Base-by-base conservation (phyloP, 2,888 invertebrate species). In the Drosophila suboccidentalis region DNA sequence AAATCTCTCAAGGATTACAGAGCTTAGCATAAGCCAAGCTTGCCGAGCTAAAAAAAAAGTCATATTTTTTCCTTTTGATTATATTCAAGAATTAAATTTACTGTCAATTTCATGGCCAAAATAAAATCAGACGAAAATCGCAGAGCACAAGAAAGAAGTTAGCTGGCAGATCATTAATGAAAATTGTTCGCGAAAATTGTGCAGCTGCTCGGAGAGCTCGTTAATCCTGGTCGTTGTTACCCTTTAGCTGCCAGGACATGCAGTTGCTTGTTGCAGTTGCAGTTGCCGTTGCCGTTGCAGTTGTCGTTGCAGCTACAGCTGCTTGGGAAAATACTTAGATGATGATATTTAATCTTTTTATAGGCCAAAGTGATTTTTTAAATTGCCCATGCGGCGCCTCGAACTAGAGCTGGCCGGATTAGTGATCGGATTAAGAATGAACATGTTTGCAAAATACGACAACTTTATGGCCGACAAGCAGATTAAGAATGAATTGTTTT, bases 401-500 rank as follows among this genome's bases (percentile, higher is more conserved):
- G 39, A 13, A 38, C 19, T 19, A 34, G 11, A n/a, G 47, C 54
- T 55, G 47, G 55, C 29, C 64, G 86, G 89, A 86, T 88, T 88
- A 87, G 71, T 58, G 55, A 72, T 58, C 71, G 83, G 87, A 90
- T 87, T 87, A 79, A 90, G 81, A 82, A 86, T 88, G 88, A 78
- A 83, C 62, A 68, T 89, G 84, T 85, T 89, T 84, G 84, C 87
- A 89, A 85, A 85, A 77, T 89, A 87, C 29, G 51, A 44, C 17
- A 53, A 55, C 32, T 87, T 89, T 86, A 89, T 74, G 67, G 38
- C 39, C 41, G 46, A 38, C 50, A 74, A 51, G 49, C 65, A 82
- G 87, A 87, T 87, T 90, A 87, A 86, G 87, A 90, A 90, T 88
- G 90, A 88, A 87, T 69, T 62, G 75, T 90, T 90, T 90, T 87